A percentile compares a stretch with the other conserved stretches of the same genome.
These are phyloP conservation scores for Hemithea aestivaria DNA, from an alignment of 2,888 invertebrate species.

Conservation along the genomic window DNA sequence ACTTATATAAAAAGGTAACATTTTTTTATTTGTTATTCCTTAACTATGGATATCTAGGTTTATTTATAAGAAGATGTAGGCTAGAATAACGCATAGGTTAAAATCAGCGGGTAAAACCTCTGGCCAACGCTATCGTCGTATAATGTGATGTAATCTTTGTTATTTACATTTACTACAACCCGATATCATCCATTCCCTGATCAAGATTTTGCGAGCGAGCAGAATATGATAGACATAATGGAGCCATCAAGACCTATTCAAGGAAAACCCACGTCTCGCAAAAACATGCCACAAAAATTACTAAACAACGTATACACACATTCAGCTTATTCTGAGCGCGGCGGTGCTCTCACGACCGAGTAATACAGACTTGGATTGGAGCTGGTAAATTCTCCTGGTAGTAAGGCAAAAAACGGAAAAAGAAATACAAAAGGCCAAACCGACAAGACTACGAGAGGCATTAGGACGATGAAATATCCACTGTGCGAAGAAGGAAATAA, in stretches of 20 bases:
- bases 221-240: slow-evolving; percentile 12
- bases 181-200: no score
- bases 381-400: slow-evolving; percentile 61
- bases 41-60: no score
- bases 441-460: slow-evolving; percentile 39
- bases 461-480: slow-evolving; percentile 35
- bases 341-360: slow-evolving; percentile 47
- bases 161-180: no score
- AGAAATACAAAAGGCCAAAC: slow-evolving; percentile 65
- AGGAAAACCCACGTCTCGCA: slow-evolving; percentile 18
- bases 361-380: slow-evolving; percentile 58
- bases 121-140: no score
- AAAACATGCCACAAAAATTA: slow-evolving; percentile 33
- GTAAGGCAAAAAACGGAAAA: slow-evolving; percentile 59
- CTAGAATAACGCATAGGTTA: no score
- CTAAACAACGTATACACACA: slow-evolving; percentile 32
- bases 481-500: slow-evolving; percentile 39
- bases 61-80: no score
- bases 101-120: no score
- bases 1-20: no score
- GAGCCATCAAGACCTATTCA: slow-evolving; percentile 23
- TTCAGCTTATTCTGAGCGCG: slow-evolving; percentile 36
- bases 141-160: no score
- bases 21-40: no score
- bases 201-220: background rate